Conservation (phyloP, 2,888 invertebrate genomes). For the Corbicula japonica region DNA sequence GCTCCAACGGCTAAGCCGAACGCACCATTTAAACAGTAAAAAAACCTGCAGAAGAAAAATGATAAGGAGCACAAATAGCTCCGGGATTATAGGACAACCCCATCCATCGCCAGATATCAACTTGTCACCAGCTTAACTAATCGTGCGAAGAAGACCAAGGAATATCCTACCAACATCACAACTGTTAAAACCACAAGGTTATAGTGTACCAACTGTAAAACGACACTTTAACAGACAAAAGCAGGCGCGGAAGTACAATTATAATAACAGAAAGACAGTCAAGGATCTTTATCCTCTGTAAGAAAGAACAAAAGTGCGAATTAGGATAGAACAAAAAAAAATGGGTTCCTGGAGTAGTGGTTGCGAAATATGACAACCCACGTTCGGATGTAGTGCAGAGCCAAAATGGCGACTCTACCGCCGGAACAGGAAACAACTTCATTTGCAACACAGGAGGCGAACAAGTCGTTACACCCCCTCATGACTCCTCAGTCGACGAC, state of each 20-base stretch:
- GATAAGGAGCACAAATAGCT: constrained; percentile 42
- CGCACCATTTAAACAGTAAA: constrained; percentile 50
- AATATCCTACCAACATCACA: constrained; percentile 27
- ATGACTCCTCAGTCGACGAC: not conserved
- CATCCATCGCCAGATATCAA: constrained; percentile 17
- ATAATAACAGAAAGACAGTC: constrained; percentile 10
- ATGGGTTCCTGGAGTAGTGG: constrained; percentile 12
- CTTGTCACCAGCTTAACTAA: constrained; percentile 33
- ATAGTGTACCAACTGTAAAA: not conserved
- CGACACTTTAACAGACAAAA: constrained; percentile 2
- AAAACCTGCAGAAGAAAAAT: constrained; percentile 46
- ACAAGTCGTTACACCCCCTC: not conserved
- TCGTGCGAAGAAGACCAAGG: constrained; percentile 30
- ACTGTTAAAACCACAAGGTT: constrained; percentile 27
- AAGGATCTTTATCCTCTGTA: not conserved
- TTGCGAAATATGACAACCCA: constrained; percentile 13
- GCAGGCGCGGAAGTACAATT: constrained; percentile 15
- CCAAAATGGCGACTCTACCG: not conserved
- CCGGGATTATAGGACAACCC: constrained; percentile 46
- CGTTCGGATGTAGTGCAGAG: constrained; percentile 26
- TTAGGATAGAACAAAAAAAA: constrained; percentile 14
- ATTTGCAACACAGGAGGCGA: constrained; percentile 30
- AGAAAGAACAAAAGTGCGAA: constrained; percentile 4
- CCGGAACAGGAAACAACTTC: constrained; percentile 32
- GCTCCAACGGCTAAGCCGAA: constrained; percentile 48